These are phyloP conservation scores for Drosophila mojavensis DNA, from an alignment of 1,140 invertebrate species.

Conservation along the genomic window DNA sequence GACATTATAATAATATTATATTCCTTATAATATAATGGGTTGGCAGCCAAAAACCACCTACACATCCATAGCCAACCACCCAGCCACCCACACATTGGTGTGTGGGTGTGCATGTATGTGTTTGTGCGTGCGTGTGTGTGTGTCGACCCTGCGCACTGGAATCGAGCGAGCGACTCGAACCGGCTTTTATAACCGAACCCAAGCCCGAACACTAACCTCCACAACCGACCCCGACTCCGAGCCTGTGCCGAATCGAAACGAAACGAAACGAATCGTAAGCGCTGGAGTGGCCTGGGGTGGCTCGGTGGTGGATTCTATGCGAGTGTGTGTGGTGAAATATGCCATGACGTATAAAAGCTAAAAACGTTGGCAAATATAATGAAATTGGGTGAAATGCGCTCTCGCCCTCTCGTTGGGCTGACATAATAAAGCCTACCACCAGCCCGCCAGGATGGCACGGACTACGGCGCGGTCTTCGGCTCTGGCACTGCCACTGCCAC, in stretches of 20 bases:
- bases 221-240: neutral
- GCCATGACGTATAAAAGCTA: conserved; percentile 82
- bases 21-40: conserved; percentile 82
- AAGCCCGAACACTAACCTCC: conserved; percentile 6
- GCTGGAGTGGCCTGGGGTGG: conserved; percentile 29
- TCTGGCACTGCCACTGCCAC: conserved; percentile 5
- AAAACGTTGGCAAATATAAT: conserved; percentile 83
- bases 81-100: conserved; percentile 38
- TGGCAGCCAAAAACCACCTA: conserved; percentile 68
- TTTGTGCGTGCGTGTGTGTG: neutral
- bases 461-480: conserved; percentile 5
- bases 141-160: conserved; percentile 30
- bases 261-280: neutral
- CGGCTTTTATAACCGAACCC: conserved; percentile 35
- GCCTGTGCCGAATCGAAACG: conserved; percentile 1
- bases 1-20: conserved; percentile 83
- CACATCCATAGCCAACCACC: conserved; percentile 19
- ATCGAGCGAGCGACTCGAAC: conserved; percentile 13
- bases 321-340: conserved; percentile 79
- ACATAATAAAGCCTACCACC: conserved; percentile 79
- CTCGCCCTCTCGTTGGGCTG: conserved; percentile 36
- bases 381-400: conserved; percentile 79
- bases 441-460: conserved; percentile 19
- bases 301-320: conserved; percentile 35
- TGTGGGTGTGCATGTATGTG: conserved; percentile 1